Base-by-base conservation (phyloP, 2,113 vertebrate genomes). In the Cichladusa arquata region DNA sequence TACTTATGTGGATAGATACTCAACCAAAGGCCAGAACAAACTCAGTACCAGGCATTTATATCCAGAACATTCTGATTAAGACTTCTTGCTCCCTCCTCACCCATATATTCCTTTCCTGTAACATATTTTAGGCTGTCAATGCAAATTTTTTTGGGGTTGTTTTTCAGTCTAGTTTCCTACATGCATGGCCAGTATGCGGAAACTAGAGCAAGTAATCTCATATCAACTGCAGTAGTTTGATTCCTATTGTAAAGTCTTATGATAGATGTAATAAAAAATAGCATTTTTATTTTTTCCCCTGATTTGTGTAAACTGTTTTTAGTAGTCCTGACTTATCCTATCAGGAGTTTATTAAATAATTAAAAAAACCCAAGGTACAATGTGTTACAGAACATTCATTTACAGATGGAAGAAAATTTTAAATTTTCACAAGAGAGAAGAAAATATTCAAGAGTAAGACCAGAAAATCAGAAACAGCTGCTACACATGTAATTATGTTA, bases 281-380 rank as follows among this genome's bases (percentile, higher is more conserved):
- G 20, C 5, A 3, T 19, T 71, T 69, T 53, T 33, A 5, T 4
- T 15, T 36, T 57, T 1, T 7, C 3, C 12, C 4, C 13, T 4
- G 9, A 57, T 48, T 70, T 33, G 6, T 67, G 34, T 77, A 18
- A 90, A 47, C 20, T 13, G 7, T 16, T 76, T 72, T 60, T 69
- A 40, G 11, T 28, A 67, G 42, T 50, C 48, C 33, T 50, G 33
- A 76, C 57, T 95, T 65, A 57, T 5, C 44, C 40, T 25, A 78
- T 44, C 42, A 82, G 45, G 79, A 78, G 16, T 65, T 24, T 28
- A 88, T 48, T 70, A 65, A 81, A 31, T 50, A 62, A 70, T 31
- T 47, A 2, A 90, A 28, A 42, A 77, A 78, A 51, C 4, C 0
- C 4, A 65, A 66, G 19, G 6, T 33, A 76, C 2, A 8, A 23